Conservation (phyloP, 2,113 vertebrate genomes). For the Syngnathus floridae region DNA sequence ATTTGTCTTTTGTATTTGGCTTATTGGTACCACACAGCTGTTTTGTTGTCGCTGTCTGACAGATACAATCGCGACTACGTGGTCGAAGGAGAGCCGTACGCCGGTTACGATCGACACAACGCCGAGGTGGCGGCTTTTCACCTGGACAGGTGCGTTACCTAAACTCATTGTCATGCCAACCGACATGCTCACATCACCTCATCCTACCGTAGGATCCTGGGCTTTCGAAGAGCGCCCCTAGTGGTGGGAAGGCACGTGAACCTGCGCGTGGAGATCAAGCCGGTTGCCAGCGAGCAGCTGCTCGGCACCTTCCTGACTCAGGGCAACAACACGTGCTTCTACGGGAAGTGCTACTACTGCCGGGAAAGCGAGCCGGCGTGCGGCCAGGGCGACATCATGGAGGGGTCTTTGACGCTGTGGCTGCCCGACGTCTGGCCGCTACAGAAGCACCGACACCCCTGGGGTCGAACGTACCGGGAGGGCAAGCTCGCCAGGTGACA, state of each 20-base stretch:
- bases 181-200: neutral
- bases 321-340: constrained; percentile 98
- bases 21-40: neutral
- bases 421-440: constrained; percentile 96
- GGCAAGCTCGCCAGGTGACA: constrained; percentile 89
- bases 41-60: constrained; percentile 2
- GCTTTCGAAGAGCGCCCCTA: constrained; percentile 90
- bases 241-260: constrained; percentile 91
- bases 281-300: constrained; percentile 91
- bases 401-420: constrained; percentile 93
- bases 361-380: constrained; percentile 94
- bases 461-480: constrained; percentile 95
- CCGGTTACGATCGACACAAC: constrained; percentile 95
- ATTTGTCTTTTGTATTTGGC: too few species aligned
- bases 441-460: constrained; percentile 95
- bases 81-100: constrained; percentile 93
- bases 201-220: constrained; percentile 78
- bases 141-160: constrained; percentile 81
- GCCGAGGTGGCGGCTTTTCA: constrained; percentile 97
- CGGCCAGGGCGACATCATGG: constrained; percentile 87
- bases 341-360: constrained; percentile 98
- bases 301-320: constrained; percentile 89
- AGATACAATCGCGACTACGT: constrained; percentile 90
- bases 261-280: constrained; percentile 89
- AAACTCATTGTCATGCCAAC: neutral